Percentiles rank a stretch among this genome's conserved stretches.
Conservation (phyloP, 2,797 vertebrate genomes). For the Anableps anableps region DNA sequence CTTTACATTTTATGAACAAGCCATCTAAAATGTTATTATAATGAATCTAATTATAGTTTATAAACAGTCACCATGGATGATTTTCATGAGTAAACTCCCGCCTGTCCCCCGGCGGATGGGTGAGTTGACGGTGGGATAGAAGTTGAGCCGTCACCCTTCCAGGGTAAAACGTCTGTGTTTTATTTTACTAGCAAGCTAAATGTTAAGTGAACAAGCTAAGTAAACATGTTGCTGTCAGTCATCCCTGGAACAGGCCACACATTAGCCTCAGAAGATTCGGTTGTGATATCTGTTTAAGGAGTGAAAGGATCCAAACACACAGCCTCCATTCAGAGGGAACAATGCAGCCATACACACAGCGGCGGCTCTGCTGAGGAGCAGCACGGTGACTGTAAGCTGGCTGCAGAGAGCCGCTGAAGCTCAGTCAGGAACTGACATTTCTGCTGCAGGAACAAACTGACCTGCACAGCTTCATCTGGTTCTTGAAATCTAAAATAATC, state of each 20-base stretch:
- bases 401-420: neutral
- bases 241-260: neutral
- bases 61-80: no score
- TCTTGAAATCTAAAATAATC: neutral
- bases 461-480: neutral
- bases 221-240: neutral
- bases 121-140: no score
- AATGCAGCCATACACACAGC: constrained; percentile 5
- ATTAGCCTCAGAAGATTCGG: neutral
- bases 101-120: no score
- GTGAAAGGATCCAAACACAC: constrained; percentile 7
- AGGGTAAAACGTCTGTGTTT: neutral
- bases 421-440: neutral
- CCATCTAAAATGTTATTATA: no score
- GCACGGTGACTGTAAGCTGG: neutral
- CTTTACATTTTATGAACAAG: no score
- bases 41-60: no score
- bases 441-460: neutral
- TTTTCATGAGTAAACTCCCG: no score
- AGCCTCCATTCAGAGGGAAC: constrained; percentile 24
- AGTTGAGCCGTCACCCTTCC: neutral
- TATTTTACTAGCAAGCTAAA: no score
- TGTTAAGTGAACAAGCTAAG: no score
- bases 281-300: constrained; percentile 7
- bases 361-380: neutral